phyloP scores from a whole-genome alignment of 2,888 invertebrate genomes.

The Lasioglossum zephyrum region DNA sequence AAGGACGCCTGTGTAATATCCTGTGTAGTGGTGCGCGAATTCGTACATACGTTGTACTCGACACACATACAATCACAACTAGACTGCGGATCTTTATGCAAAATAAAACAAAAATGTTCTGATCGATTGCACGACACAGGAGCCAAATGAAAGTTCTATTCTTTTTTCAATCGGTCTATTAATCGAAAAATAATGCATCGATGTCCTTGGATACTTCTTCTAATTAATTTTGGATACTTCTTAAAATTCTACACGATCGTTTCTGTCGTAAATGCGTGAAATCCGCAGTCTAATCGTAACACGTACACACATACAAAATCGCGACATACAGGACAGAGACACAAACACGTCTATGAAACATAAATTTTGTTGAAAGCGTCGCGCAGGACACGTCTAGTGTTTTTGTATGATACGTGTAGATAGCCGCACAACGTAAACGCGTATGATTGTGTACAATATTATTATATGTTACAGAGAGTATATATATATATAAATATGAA shows the following conservation, averaged over 20 bases:
- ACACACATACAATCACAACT: background rate
- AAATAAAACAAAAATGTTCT: too few species aligned
- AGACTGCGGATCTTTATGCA: too few species aligned
- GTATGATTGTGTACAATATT: conserved; percentile 80
- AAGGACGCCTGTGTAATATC: conserved; percentile 35
- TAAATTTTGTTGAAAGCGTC: conserved; percentile 54
- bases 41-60: conserved; percentile 15
- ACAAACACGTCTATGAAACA: conserved; percentile 1
- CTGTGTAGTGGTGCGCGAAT: conserved; percentile 23
- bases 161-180: too few species aligned
- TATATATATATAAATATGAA: conserved; percentile 67
- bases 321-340: background rate
- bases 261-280: too few species aligned
- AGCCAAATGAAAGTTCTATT: too few species aligned
- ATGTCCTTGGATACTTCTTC: too few species aligned
- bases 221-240: too few species aligned
- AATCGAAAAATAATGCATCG: too few species aligned
- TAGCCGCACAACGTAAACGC: conserved; percentile 80
- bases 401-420: conserved; percentile 83
- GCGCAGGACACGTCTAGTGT: conserved; percentile 74
- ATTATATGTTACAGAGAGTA: conserved; percentile 80
- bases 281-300: too few species aligned
- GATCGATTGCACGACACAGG: too few species aligned
- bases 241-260: too few species aligned
- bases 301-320: background rate